Percentiles rank a stretch among this genome's conserved stretches.
phyloP scores from a whole-genome alignment of 1,140 invertebrate genomes.

The Megalopta genalis region DNA sequence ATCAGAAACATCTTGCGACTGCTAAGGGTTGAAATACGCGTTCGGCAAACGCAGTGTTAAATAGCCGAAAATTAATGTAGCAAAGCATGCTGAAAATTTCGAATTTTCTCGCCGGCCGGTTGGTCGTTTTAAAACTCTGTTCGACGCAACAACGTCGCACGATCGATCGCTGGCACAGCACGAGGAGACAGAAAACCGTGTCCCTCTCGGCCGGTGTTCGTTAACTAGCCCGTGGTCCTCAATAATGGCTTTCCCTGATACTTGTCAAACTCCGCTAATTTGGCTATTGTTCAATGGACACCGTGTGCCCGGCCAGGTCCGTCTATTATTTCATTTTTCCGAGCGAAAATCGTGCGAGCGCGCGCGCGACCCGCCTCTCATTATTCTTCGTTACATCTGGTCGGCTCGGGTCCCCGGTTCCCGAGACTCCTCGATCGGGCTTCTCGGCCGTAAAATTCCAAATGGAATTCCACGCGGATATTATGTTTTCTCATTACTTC shows the following conservation, averaged over 20 bases:
- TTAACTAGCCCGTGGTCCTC: conserved; percentile 26
- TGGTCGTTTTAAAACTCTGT: no score
- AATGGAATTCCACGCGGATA: conserved; percentile 22
- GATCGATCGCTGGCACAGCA: neutral
- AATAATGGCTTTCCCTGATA: conserved; percentile 46
- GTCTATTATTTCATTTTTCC: conserved; percentile 42
- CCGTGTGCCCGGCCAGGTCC: neutral
- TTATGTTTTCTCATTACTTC: conserved; percentile 52
- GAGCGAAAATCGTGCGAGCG: neutral
- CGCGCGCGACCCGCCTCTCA: neutral
- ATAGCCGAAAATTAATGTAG: no score
- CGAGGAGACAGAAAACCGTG: neutral
- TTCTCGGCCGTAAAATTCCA: conserved; percentile 45
- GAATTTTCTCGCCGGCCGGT: no score
- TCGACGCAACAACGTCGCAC: neutral
- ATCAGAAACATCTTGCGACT: no score
- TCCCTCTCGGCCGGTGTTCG: conserved; percentile 25
- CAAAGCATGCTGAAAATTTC: no score
- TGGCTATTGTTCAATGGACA: conserved; percentile 1
- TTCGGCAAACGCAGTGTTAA: no score
- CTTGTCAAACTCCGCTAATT: conserved; percentile 33
- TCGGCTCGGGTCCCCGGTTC: neutral
- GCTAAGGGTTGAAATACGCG: no score
- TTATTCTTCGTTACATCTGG: conserved; percentile 37
- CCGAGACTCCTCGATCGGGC: conserved; percentile 31